Evolutionary conservation across 2,113 vertebrate genomes (phyloP), one percentile per base, ranked within the genome.

Genomic region (Neomonachus schauinslandi): DNA sequence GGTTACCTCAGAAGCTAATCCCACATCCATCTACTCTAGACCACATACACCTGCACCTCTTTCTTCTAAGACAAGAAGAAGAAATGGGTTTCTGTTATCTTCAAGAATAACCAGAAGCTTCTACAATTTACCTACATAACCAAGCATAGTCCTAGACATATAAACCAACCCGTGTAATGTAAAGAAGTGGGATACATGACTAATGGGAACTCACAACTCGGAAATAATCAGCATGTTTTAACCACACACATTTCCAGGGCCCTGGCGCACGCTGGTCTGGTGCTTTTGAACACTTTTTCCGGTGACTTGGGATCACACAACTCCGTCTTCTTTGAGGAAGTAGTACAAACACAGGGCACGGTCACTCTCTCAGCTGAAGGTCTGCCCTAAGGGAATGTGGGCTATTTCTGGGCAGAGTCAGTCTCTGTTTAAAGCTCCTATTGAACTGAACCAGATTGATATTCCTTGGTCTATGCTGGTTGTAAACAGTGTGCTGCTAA

Each of bases 1-100:
- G 42, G 5, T 88, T 22, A 24, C n/a, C 69, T 46, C 11, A 49
- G 72, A 81, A 63, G 71, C 46, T 39, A 71, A 55, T 28, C 72
- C 53, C 12, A 21, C 22, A 57, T 24, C 28, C 10, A 19, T 85
- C 57, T 88, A 24, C 72, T 81, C 12, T 85, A 61, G 51, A 83
- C n/a, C 19, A 77, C 7, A 4, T 33, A 10, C 33, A 39, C 69
- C 59, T 71, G 42, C 7, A 51, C 21, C 19, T 93, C 74, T 74
- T 93, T 92, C 46, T 36, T 96, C 31, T 16, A 96, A 65, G 59
- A 83, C 9, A 51, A 59, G 55, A 93, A 39, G 51, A 83, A 95
- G 59, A 91, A 69, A 69, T 49, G 59, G 10, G 24, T 71, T 88
- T 96, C 51, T 87, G 1, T 57, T 83, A 12, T 42, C 84, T 96